Conservation (phyloP, 2,113 vertebrate species). For the Elephas maximus region DNA sequence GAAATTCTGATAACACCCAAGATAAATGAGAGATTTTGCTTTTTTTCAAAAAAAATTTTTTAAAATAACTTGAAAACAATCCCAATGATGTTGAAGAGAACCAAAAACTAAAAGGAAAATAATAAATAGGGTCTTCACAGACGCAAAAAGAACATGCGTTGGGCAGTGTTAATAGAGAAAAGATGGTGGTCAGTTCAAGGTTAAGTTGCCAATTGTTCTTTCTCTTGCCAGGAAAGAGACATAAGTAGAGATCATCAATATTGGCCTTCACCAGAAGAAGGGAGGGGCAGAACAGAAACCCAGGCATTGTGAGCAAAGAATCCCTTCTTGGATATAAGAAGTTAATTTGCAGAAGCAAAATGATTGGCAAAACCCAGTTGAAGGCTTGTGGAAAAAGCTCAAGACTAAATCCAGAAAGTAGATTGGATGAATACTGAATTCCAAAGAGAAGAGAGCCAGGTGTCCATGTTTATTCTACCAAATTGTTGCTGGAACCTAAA, state of each 20-base stretch:
- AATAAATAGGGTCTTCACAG: background rate
- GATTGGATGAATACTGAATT: background rate
- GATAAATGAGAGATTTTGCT: background rate
- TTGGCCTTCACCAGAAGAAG: background rate
- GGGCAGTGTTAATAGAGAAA: background rate
- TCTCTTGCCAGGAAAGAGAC: slow-evolving; percentile 38
- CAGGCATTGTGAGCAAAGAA: background rate
- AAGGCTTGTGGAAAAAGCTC: background rate
- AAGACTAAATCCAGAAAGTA: background rate
- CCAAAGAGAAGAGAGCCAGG: background rate
- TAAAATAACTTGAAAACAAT: background rate
- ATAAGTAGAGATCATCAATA: background rate
- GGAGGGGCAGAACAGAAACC: slow-evolving; percentile 13
- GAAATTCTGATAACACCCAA: background rate
- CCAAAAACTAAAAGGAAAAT: background rate
- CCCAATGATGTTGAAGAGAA: background rate
- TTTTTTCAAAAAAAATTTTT: background rate
- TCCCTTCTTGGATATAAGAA: background rate
- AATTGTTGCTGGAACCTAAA: background rate
- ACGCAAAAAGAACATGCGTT: background rate
- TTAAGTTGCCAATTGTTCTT: background rate
- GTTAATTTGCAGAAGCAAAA: slow-evolving; percentile 8
- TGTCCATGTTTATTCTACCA: background rate
- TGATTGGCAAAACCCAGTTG: background rate
- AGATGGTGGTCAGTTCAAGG: slow-evolving; percentile 26